Evolutionary conservation across 1,140 invertebrate species (phyloP).

Genomic region (Mylabris phalerata): DNA sequence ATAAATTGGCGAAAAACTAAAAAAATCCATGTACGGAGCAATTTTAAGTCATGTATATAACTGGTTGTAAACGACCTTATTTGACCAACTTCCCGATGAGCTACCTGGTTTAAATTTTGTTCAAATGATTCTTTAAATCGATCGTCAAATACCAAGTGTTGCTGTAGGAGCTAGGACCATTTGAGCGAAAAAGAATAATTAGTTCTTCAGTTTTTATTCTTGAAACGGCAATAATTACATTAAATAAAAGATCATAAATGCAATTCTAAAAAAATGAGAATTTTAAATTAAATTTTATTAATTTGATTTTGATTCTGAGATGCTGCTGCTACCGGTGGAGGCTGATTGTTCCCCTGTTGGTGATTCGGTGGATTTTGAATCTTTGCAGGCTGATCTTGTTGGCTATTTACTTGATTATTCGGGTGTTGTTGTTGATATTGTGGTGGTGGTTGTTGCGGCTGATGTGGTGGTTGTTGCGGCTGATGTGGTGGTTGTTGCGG

Average conservation of each 20-base stretch:
- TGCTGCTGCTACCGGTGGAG: neutral
- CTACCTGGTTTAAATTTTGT: too few species aligned
- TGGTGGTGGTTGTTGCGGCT: slow-evolving; percentile 11
- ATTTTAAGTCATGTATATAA: too few species aligned
- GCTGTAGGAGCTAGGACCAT: too few species aligned
- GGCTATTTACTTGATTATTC: too few species aligned
- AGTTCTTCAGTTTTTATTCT: too few species aligned
- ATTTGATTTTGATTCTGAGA: neutral
- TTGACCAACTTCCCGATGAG: too few species aligned
- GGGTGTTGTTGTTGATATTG: slow-evolving; percentile 9
- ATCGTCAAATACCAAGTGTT: too few species aligned
- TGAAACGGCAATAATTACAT: neutral
- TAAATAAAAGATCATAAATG: slow-evolving; percentile 2
- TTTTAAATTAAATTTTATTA: slow-evolving; percentile 11
- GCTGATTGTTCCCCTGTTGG: neutral
- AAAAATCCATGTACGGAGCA: too few species aligned
- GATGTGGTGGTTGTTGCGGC: slow-evolving; percentile 2
- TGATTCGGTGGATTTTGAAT: neutral
- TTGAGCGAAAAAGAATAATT: too few species aligned
- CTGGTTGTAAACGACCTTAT: too few species aligned
- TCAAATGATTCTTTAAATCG: too few species aligned
- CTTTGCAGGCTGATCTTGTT: neutral
- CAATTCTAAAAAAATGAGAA: neutral
- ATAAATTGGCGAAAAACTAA: too few species aligned
- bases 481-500: slow-evolving; percentile 14